Evolutionary conservation across 2,888 invertebrate genomes (phyloP).

Genomic region (Rhingia rostrata): DNA sequence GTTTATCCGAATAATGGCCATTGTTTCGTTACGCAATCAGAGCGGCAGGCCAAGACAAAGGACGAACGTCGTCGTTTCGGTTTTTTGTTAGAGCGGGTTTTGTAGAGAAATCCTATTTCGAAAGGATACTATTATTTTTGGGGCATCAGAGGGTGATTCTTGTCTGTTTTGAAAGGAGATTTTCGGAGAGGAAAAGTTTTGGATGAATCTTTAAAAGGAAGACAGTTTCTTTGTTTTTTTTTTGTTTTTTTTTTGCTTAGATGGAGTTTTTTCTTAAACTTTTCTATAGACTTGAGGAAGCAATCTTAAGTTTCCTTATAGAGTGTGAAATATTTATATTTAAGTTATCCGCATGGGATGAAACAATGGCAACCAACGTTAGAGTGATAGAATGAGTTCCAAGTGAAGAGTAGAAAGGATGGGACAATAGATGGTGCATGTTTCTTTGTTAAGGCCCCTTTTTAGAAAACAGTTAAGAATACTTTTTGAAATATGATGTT

Average conservation of each 20-base stretch:
- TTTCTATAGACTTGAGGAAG: conserved; percentile 32
- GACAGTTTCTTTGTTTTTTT: neutral
- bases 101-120: conserved; percentile 35
- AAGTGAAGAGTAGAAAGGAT: neutral
- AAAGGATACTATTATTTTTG: neutral
- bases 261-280: neutral
- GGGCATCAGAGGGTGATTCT: conserved; percentile 27
- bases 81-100: conserved; percentile 21
- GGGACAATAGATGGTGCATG: too few species aligned
- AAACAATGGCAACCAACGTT: conserved; percentile 50
- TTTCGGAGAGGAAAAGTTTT: conserved; percentile 32
- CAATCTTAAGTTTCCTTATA: conserved; percentile 53
- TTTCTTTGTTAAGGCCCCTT: neutral
- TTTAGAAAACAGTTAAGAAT: neutral
- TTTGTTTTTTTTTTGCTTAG: neutral
- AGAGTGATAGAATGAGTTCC: conserved; percentile 26
- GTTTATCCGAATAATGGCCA: conserved; percentile 70
- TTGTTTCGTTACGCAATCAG: conserved; percentile 64
- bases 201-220: neutral
- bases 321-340: conserved; percentile 56
- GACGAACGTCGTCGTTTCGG: conserved; percentile 3
- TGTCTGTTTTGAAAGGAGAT: conserved; percentile 23
- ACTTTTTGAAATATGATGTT: too few species aligned
- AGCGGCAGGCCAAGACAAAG: neutral
- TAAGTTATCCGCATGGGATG: conserved; percentile 30